A percentile compares a stretch with the other conserved stretches of the same genome.
phyloP scores from a whole-genome alignment of 1,140 invertebrate species.

The Zeugodacus cucurbitae region DNA sequence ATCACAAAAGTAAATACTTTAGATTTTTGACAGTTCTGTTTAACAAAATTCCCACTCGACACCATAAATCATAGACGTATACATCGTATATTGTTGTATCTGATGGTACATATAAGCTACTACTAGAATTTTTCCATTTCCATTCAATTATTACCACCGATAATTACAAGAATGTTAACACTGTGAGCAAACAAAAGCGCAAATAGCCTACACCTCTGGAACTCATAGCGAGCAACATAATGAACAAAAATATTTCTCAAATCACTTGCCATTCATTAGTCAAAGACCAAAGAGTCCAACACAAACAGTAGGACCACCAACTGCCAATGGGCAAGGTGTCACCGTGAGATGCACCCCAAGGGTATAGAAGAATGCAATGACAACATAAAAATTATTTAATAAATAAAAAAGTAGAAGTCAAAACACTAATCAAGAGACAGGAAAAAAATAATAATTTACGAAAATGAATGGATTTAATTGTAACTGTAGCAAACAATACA shows the following conservation, averaged over 20 bases:
- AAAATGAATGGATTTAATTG: slow-evolving; percentile 24
- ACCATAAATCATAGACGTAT: no score
- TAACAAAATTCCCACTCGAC: no score
- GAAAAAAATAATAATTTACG: neutral
- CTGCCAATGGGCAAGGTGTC: neutral
- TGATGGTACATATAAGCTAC: no score
- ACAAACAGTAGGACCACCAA: slow-evolving; percentile 37
- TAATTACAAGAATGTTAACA: slow-evolving; percentile 39
- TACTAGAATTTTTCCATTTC: neutral
- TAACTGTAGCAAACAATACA: slow-evolving; percentile 1
- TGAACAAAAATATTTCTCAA: slow-evolving; percentile 24
- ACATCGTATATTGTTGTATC: no score
- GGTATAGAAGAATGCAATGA: slow-evolving; percentile 5
- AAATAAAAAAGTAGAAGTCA: slow-evolving; percentile 9
- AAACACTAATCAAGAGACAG: slow-evolving; percentile 26
- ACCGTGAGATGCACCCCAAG: neutral
- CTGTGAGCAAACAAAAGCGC: neutral
- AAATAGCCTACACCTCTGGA: neutral
- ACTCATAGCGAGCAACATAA: neutral
- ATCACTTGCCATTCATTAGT: slow-evolving; percentile 25
- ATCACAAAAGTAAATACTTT: no score
- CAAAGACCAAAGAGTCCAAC: neutral
- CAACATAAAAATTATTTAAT: neutral
- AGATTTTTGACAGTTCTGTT: no score
- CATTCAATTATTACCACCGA: neutral